Evolutionary conservation across 2,888 invertebrate genomes (phyloP).

Genomic region (Allygus modestus): DNA sequence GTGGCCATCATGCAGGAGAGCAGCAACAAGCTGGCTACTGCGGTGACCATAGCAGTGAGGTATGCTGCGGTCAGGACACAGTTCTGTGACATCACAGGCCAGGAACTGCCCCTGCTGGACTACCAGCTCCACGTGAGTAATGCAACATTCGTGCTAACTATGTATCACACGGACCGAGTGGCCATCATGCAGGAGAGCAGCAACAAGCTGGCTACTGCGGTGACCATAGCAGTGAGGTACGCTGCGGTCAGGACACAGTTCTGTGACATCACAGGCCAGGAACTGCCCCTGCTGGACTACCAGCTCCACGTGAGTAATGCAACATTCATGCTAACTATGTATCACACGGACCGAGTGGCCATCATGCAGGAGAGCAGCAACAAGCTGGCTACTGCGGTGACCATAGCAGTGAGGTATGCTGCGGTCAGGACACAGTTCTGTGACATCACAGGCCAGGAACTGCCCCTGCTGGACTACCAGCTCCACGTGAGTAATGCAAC

Average conservation of each 20-base stretch:
- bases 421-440: slow-evolving; percentile 93
- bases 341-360: slow-evolving; percentile 88
- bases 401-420: slow-evolving; percentile 92
- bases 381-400: slow-evolving; percentile 83
- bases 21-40: slow-evolving; percentile 80
- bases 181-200: slow-evolving; percentile 80
- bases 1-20: slow-evolving; percentile 81
- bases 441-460: slow-evolving; percentile 81
- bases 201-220: slow-evolving; percentile 82
- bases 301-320: slow-evolving; percentile 85
- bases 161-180: no score
- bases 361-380: slow-evolving; percentile 79
- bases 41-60: slow-evolving; percentile 89
- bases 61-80: slow-evolving; percentile 93
- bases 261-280: slow-evolving; percentile 81
- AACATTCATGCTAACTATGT: no score
- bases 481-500: slow-evolving; percentile 81
- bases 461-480: slow-evolving; percentile 94
- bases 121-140: slow-evolving; percentile 89
- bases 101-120: slow-evolving; percentile 92
- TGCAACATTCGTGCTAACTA: no score
- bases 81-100: slow-evolving; percentile 83
- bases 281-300: slow-evolving; percentile 93
- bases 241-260: slow-evolving; percentile 93
- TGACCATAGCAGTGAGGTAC: slow-evolving; percentile 91